Evolutionary conservation across 2,888 invertebrate genomes (phyloP), one percentile per base, ranked within the genome.

Genomic region (Cheiracanthium punctorium): DNA sequence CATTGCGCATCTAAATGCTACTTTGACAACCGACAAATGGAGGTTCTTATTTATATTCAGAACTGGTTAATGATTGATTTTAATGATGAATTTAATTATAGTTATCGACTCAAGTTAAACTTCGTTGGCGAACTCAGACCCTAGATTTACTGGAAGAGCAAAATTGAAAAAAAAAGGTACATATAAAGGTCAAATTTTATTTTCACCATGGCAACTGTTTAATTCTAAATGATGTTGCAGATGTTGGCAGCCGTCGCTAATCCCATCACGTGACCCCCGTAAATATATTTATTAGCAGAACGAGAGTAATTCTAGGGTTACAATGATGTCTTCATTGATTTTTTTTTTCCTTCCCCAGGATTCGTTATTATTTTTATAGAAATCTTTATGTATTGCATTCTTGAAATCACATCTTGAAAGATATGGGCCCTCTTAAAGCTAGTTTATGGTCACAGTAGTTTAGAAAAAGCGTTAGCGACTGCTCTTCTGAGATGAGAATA

Each of bases 221-320:
- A 80, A 80, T 80, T 41, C 80, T 80, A 73, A 80, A 30, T 80
- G 80, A 80, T 80, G 72, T 29, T 72, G 43, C 80, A 80, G 80
- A 72, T 80, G 80, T 73, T 80, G 80, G 72, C 80, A 80, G 48
- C 30, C 58, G 65, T 80, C 80, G 73, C 72, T 80, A 80, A 80
- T 72, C 58, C 64, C 29, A 41, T 73, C 80, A 80, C 80, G 80
- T 72, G 72, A 73, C 67, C 17, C n/a, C 32, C 73, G 67, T 80
- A 80, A 80, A 80, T 73, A 80, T 73, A 80, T 73, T 80, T 80
- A 80, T 80, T 80, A 48, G 17, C 10, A 12, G 43, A 48, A 48
- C 17, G 43, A 12, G 10, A 12, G 43, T 48, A 7, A 37, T 48
- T 48, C 43, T 48, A 48, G 43, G 17, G 43, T 48, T 48, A 17